Evolutionary conservation across 2,888 invertebrate species (phyloP).

Genomic region (Cerastis leucographa): DNA sequence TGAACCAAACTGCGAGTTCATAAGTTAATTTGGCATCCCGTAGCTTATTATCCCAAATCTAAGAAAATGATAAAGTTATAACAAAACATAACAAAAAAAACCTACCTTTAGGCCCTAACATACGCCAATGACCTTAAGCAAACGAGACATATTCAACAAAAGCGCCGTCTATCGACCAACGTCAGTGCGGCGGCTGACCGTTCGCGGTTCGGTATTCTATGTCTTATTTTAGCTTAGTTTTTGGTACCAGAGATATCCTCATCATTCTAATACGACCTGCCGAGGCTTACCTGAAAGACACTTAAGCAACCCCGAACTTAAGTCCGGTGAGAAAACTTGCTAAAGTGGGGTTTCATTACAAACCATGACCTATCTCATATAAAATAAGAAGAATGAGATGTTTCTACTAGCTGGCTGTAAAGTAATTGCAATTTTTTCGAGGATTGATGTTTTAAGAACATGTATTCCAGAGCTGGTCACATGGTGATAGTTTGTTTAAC

Average conservation of each 20-base stretch:
- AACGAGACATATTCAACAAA: too few species aligned
- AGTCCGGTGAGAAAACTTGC: neutral
- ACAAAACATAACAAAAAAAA: neutral
- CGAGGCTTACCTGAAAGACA: neutral
- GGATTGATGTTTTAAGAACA: neutral
- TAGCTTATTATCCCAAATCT: slow-evolving; percentile 94
- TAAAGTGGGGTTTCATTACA: neutral
- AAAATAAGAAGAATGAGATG: neutral
- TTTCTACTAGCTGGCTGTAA: neutral
- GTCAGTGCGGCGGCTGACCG: too few species aligned
- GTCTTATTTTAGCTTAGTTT: too few species aligned
- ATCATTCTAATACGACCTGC: neutral
- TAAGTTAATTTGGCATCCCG: slow-evolving; percentile 94
- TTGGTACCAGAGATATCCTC: too few species aligned
- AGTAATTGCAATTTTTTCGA: neutral
- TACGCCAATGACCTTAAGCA: too few species aligned
- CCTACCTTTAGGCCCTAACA: slow-evolving; percentile 79
- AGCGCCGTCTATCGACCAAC: too few species aligned
- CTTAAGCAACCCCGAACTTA: neutral
- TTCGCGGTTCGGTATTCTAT: too few species aligned
- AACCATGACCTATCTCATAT: neutral
- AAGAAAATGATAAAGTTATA: slow-evolving; percentile 21
- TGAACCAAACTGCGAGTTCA: slow-evolving; percentile 76
- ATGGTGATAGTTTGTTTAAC: neutral
- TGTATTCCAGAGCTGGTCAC: neutral